These are phyloP conservation scores for Tetragonula clypearis DNA, from an alignment of 1,140 invertebrate species.

Conservation along the genomic window DNA sequence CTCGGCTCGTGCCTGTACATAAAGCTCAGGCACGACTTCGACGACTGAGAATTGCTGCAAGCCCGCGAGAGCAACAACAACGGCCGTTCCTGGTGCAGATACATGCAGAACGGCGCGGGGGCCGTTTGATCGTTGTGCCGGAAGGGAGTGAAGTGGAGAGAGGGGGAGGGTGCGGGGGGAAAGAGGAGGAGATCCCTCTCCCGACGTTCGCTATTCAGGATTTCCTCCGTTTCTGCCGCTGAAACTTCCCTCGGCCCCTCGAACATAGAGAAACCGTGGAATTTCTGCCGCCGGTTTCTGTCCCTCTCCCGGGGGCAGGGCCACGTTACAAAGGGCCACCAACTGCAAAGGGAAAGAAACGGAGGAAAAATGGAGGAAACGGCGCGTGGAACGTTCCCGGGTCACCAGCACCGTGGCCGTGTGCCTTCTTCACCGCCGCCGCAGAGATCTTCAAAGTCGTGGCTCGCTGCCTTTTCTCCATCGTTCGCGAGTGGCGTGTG, in stretches of 20 bases:
- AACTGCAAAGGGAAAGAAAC: not conserved
- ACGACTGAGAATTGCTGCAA: conserved; percentile 79
- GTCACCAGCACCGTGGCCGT: not conserved
- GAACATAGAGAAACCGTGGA: not conserved
- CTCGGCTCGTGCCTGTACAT: conserved; percentile 90
- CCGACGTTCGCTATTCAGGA: conserved; percentile 8
- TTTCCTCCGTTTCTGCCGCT: not conserved
- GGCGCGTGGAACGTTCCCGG: not conserved
- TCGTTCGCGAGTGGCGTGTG: no score
- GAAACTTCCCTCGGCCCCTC: not conserved
- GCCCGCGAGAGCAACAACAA: conserved; percentile 76
- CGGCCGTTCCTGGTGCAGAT: conserved; percentile 76
- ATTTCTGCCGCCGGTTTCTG: not conserved
- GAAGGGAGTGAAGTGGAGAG: conserved; percentile 33
- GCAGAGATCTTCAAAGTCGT: conserved; percentile 6
- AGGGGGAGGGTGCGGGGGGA: not conserved
- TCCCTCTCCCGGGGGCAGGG: not conserved
- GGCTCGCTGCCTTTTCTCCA: not conserved
- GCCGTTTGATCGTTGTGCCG: conserved; percentile 56
- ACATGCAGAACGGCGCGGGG: conserved; percentile 66
- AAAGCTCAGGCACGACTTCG: conserved; percentile 86
- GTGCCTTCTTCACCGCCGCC: not conserved
- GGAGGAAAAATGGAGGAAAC: not conserved
- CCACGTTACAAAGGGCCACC: conserved; percentile 7
- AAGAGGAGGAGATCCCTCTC: conserved; percentile 16